These are phyloP conservation scores for Zaprionus kolodkinae DNA, from an alignment of 1,140 invertebrate genomes.

Conservation along the genomic window DNA sequence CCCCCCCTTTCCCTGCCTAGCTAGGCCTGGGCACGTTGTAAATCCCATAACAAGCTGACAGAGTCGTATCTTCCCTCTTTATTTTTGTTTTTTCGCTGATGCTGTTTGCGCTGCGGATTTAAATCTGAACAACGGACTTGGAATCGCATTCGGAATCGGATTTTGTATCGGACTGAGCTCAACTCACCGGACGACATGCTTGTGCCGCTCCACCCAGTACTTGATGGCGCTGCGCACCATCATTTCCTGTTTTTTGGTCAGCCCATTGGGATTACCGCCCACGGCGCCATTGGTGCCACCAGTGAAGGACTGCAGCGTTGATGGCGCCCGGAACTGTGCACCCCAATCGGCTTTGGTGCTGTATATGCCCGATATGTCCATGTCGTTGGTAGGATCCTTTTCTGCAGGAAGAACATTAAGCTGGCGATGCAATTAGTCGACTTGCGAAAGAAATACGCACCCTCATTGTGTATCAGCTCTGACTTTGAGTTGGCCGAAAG, in stretches of 20 bases:
- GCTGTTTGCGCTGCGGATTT: constrained; percentile 75
- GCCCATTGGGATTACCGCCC: constrained; percentile 89
- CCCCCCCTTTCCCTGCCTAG: neutral
- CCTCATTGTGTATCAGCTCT: constrained; percentile 85
- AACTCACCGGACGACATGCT: constrained; percentile 91
- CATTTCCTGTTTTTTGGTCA: constrained; percentile 92
- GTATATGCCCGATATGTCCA: constrained; percentile 90
- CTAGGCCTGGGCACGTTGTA: neutral
- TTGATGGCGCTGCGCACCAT: constrained; percentile 93
- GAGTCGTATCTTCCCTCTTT: neutral
- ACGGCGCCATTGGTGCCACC: constrained; percentile 50
- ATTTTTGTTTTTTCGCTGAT: neutral
- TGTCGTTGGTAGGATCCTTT: constrained; percentile 84
- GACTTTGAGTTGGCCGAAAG: constrained; percentile 86
- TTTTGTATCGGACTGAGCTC: neutral
- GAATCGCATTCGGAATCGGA: neutral
- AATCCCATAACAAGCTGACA: constrained; percentile 7
- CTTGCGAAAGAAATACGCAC: constrained; percentile 58
- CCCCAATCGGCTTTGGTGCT: constrained; percentile 91
- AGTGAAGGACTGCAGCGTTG: constrained; percentile 87
- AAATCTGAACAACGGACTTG: constrained; percentile 12
- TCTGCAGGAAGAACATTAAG: constrained; percentile 69
- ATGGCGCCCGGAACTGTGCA: constrained; percentile 88
- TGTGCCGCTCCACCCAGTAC: constrained; percentile 94
- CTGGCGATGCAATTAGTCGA: constrained; percentile 18